Conservation (phyloP, 2,113 vertebrate species). For the Dendrocopos noguchii region DNA sequence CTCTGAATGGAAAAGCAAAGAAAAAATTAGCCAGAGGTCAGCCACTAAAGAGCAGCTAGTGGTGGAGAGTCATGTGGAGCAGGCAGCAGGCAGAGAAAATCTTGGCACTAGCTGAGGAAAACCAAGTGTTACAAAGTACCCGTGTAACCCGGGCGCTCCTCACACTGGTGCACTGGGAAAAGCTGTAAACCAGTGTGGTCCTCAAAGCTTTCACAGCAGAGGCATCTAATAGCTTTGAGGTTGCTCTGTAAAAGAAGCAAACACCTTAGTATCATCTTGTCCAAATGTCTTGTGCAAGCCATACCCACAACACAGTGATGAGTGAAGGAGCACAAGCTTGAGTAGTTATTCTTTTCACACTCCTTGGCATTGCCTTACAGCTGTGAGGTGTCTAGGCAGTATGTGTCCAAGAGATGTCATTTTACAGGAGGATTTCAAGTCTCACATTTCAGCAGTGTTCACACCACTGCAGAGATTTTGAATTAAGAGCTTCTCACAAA, state of each 20-base stretch:
- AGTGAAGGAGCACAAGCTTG: background rate
- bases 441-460: background rate
- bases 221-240: background rate
- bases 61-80: background rate
- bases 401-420: background rate
- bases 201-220: background rate
- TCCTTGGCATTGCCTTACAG: background rate
- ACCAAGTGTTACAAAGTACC: background rate
- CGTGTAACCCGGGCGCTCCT: background rate
- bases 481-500: background rate
- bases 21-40: background rate
- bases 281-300: background rate
- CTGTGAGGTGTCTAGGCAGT: background rate
- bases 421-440: background rate
- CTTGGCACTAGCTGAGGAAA: background rate
- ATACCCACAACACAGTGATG: background rate
- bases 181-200: background rate
- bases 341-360: background rate
- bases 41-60: background rate
- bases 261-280: accelerated
- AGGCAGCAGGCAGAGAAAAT: background rate
- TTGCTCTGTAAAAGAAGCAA: background rate
- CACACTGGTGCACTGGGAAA: background rate
- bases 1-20: background rate
- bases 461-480: background rate